phyloP scores from a whole-genome alignment of 2,888 invertebrate genomes.

The Leucophenga maculata region DNA sequence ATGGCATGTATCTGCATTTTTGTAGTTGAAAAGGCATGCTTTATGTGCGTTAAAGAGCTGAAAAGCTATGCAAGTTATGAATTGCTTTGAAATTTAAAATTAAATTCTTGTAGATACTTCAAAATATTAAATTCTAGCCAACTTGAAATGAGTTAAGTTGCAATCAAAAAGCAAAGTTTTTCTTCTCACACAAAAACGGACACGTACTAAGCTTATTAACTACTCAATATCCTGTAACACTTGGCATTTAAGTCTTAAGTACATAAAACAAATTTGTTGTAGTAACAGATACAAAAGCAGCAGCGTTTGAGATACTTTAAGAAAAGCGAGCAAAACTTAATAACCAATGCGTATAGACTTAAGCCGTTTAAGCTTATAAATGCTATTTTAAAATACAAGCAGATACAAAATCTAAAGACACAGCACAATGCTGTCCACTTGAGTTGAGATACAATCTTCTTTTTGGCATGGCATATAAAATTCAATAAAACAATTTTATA shows the following conservation, averaged over 20 bases:
- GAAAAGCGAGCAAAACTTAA: slow-evolving; percentile 45
- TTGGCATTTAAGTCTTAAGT: neutral
- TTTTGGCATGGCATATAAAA: slow-evolving; percentile 18
- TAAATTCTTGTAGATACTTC: no score
- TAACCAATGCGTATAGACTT: slow-evolving; percentile 60
- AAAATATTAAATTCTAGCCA: no score
- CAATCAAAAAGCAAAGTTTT: no score
- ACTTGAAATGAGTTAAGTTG: no score
- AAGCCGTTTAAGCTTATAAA: slow-evolving; percentile 61
- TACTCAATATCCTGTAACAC: slow-evolving; percentile 7
- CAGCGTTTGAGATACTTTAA: slow-evolving; percentile 22
- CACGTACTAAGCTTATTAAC: neutral
- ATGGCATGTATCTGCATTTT: neutral
- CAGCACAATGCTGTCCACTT: slow-evolving; percentile 4
- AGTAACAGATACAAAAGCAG: neutral
- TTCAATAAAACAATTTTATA: slow-evolving; percentile 28
- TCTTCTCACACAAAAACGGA: neutral
- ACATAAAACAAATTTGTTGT: neutral
- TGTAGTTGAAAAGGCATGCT: no score
- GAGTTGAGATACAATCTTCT: slow-evolving; percentile 19
- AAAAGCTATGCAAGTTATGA: no score
- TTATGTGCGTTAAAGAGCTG: no score
- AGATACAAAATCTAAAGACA: neutral
- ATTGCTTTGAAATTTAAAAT: no score
- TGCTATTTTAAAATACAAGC: slow-evolving; percentile 56